Conservation (phyloP, 1,140 invertebrate genomes). For the Campoletis sonorensis region DNA sequence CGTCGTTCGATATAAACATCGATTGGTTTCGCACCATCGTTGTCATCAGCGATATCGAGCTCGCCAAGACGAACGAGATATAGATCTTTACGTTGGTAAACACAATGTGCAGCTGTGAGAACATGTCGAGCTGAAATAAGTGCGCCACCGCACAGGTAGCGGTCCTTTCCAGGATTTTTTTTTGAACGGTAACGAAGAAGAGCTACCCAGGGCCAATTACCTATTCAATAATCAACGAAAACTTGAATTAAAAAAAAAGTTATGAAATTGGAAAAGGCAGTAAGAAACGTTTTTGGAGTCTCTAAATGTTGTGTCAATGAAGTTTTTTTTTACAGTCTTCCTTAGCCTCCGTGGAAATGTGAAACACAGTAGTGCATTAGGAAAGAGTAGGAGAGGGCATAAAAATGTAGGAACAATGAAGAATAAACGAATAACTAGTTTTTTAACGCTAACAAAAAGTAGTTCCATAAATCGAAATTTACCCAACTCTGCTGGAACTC, state of each 20-base stretch:
- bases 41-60: slow-evolving; percentile 80
- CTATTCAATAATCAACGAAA: slow-evolving; percentile 62
- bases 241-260: background rate
- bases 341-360: no score
- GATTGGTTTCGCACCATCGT: slow-evolving; percentile 81
- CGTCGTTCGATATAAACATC: slow-evolving; percentile 75
- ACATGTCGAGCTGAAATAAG: slow-evolving; percentile 85
- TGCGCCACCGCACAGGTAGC: slow-evolving; percentile 83
- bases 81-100: slow-evolving; percentile 79
- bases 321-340: no score
- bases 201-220: slow-evolving; percentile 85
- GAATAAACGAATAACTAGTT: no score
- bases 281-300: no score
- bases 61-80: slow-evolving; percentile 85
- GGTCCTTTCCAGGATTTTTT: slow-evolving; percentile 68
- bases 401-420: no score
- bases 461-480: slow-evolving; percentile 11
- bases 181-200: slow-evolving; percentile 80
- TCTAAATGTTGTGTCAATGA: no score
- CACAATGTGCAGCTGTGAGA: slow-evolving; percentile 91
- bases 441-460: no score
- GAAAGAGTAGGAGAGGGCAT: no score
- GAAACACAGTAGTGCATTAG: no score
- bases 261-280: no score
- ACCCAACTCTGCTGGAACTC: slow-evolving; percentile 63